Base-by-base conservation (phyloP, 2,888 invertebrate genomes). In the Iselma pallidipennis region DNA sequence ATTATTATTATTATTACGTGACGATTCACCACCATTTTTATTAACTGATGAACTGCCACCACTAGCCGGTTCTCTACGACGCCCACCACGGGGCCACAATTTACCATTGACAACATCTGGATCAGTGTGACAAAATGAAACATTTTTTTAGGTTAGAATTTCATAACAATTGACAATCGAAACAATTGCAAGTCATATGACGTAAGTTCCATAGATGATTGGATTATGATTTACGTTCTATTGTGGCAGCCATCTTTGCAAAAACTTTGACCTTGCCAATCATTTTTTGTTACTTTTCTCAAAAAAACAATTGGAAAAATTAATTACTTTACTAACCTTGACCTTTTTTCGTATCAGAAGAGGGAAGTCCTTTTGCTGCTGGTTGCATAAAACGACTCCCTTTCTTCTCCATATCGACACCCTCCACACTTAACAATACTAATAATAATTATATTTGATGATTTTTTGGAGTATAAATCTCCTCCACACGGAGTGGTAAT, bases 401-500 rank as follows among this genome's bases (percentile, higher is more conserved):
- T 84, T 91, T 92, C 83, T 91, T 91, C 85, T 91, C 91, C 92
- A 91, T 91, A 72, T 83, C 83, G 83, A 82, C 84, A 65, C 76
- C 76, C 68, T 78, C 76, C 76, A 77, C 74, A 66, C 72, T 76
- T 74, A 60, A 63, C 10, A 19, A 65, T 66, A 57, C 58, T 62
- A 66, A 57, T 61, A 45, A 29, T 16, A 37, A 80, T n/a, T n/a
- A n/a, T n/a, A n/a, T n/a, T n/a, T n/a, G n/a, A 76, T 79, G 9
- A 42, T 9, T 77, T 77, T 81, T 81, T 82, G 82, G 82, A 83
- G 86, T 86, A 85, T 84, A 84, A 79, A 82, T 83, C 87, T 86
- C 85, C 86, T 86, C 90, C 90, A 87, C 87, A 83, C 85, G 89
- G 89, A 89, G 90, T 87, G 85, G 85, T 85, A 83, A 84, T 84